Base-by-base conservation (phyloP, 2,888 invertebrate genomes). In the Macrophya annulata region DNA sequence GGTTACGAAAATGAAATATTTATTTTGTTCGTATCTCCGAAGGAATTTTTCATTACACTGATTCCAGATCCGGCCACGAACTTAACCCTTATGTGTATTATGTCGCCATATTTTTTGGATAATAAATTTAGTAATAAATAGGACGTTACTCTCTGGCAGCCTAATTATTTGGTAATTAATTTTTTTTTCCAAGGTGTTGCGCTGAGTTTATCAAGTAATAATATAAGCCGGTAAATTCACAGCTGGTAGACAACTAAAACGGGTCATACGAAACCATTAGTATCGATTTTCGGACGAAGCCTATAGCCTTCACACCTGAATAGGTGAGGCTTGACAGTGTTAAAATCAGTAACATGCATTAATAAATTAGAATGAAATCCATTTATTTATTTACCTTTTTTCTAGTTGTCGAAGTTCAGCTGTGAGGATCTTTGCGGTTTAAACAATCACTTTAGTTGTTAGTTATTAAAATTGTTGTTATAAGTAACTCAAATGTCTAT, bases 301-400 rank as follows among this genome's bases (percentile, higher is more conserved):
- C 15, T 37, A 4, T 31, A 43, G 68, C 68, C 15, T 37, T 15
- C 37, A 37, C 68, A 68, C 68, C 6, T 68, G 17, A 1, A 37
- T 10, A 37, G 68, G 25, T 62, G 62, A 40, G 45, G 72, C 45
- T 74, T 25, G 21, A 74, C 17, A 31, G 37, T 17, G n/a, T 6
- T 17, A 55, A 55, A 77, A 17, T n/a, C 48, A 37, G 15, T 77
- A 9, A 17, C n/a, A 77, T 55, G 31, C 37, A 55, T 55, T 17
- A 45, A 25, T 37, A 21, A 74, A 55, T 43, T 43, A 0, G 12
- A 43, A 21, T 76, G 31, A 48, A 72, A 72, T n/a, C 10, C 17
- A 21, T 9, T 31, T 77, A 77, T 51, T 31, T 77, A 77, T 55
- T n/a, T n/a, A n/a, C 77, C 55, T 77, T 77, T 77, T 31, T 55